Percentiles rank a stretch among this genome's conserved stretches.
Conservation (phyloP, 2,113 vertebrate genomes). For the Scortum barcoo region DNA sequence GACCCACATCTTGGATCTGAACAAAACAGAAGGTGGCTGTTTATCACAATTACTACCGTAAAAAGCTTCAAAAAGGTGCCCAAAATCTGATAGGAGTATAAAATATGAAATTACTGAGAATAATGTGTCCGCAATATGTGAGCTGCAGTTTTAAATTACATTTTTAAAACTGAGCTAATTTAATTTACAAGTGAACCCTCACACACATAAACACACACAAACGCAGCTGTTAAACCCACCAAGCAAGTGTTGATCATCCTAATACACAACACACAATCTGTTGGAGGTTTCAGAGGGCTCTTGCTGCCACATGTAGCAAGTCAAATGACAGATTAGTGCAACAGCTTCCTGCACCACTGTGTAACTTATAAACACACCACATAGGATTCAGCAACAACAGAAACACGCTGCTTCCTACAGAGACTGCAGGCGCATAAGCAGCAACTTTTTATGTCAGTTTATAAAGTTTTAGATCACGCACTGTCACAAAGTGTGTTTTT, state of each 20-base stretch:
- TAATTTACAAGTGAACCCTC: slow-evolving; percentile 20
- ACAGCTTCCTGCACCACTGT: slow-evolving; percentile 29
- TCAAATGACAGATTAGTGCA: slow-evolving; percentile 51
- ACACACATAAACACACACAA: slow-evolving; percentile 13
- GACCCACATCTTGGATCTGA: not conserved
- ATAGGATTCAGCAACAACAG: not conserved
- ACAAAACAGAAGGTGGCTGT: slow-evolving; percentile 22
- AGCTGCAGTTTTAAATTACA: slow-evolving; percentile 17
- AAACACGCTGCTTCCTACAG: not conserved
- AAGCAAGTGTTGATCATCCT: slow-evolving; percentile 39
- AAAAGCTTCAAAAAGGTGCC: not conserved
- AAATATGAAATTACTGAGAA: slow-evolving; percentile 31
- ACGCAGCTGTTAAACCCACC: slow-evolving; percentile 56
- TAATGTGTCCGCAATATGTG: slow-evolving; percentile 36
- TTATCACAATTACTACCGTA: slow-evolving; percentile 17
- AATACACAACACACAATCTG: slow-evolving; percentile 50
- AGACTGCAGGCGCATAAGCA: not conserved
- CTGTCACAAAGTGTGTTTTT: not conserved
- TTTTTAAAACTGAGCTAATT: slow-evolving; percentile 12
- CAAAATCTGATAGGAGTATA: not conserved
- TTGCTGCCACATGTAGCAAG: slow-evolving; percentile 31
- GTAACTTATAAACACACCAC: not conserved
- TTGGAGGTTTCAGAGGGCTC: slow-evolving; percentile 26
- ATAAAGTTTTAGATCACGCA: not conserved
- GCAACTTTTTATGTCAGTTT: not conserved